These are phyloP conservation scores for Triplophysa siluroides DNA, from an alignment of 2,113 vertebrate genomes.

Conservation along the genomic window DNA sequence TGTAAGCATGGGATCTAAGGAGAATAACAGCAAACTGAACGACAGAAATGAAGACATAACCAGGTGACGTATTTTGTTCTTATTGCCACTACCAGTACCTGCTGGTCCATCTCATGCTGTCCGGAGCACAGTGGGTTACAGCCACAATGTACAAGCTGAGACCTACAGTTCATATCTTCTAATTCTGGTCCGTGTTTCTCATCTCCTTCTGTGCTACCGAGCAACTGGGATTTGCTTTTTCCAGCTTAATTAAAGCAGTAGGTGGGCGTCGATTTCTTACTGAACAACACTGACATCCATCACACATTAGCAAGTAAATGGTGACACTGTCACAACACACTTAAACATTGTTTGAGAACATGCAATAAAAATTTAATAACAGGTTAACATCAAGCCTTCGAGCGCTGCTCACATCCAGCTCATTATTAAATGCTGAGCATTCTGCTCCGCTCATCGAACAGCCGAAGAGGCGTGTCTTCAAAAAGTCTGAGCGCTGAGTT, in stretches of 20 bases:
- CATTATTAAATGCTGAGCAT: neutral
- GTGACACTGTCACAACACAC: constrained; percentile 18
- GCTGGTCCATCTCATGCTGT: neutral
- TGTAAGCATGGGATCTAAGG: neutral
- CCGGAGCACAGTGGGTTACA: neutral
- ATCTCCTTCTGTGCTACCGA: neutral
- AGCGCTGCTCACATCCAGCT: constrained; percentile 17
- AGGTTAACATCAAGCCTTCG: constrained; percentile 1
- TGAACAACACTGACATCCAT: constrained; percentile 23
- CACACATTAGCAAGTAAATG: constrained; percentile 25
- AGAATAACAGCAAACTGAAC: constrained; percentile 13
- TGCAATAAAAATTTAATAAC: constrained; percentile 21
- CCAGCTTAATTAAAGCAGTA: constrained; percentile 25
- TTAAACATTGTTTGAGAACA: constrained; percentile 29
- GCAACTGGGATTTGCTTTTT: constrained; percentile 23
- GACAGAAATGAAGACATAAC: constrained; percentile 7
- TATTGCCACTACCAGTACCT: neutral
- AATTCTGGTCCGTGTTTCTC: constrained; percentile 5
- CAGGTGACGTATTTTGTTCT: constrained; percentile 19
- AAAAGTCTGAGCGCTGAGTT: constrained; percentile 19
- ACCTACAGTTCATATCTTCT: constrained; percentile 8
- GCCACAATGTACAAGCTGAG: neutral
- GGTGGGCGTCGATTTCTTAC: constrained; percentile 14
- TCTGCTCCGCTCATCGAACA: neutral
- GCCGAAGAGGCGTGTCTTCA: constrained; percentile 20